These are phyloP conservation scores for Aphelinus atriplicis DNA, from an alignment of 1,140 invertebrate genomes.

Conservation along the genomic window DNA sequence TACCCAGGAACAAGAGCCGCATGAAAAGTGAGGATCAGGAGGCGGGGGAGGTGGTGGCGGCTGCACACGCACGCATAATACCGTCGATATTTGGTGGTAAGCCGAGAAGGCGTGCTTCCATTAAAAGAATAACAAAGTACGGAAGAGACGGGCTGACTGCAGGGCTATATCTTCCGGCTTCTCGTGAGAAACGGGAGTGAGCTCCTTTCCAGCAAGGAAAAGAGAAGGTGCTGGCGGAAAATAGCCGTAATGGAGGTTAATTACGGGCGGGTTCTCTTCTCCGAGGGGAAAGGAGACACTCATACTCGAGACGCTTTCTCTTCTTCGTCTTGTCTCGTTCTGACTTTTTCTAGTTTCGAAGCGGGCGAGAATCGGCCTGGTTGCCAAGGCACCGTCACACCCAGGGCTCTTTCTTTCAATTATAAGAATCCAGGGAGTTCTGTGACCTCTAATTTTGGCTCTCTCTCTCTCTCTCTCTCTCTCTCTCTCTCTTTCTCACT, in stretches of 20 bases:
- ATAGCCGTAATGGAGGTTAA: conserved; percentile 57
- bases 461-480: too few relatives aligned
- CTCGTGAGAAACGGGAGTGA: too few relatives aligned
- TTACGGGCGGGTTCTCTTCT: conserved; percentile 45
- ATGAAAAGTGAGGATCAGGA: conserved; percentile 12
- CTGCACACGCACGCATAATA: background rate
- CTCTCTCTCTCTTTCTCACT: too few relatives aligned
- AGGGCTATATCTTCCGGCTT: too few relatives aligned
- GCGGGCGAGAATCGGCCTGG: background rate
- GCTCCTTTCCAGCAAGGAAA: too few relatives aligned
- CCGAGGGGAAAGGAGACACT: background rate
- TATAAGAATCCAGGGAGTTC: conserved; percentile 49
- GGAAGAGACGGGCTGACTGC: too few relatives aligned
- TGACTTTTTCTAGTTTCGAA: background rate
- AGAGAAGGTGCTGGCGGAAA: conserved; percentile 39
- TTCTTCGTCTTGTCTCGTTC: background rate
- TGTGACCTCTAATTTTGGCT: background rate
- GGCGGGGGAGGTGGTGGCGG: background rate
- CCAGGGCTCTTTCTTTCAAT: conserved; percentile 44
- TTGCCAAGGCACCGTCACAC: conserved; percentile 50
- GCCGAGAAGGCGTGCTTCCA: conserved; percentile 37
- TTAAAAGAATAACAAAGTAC: conserved; percentile 52
- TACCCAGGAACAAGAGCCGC: conserved; percentile 23
- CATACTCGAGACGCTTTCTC: background rate
- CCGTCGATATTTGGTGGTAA: conserved; percentile 20